A percentile compares a stretch with the other conserved stretches of the same genome.
phyloP scores from a whole-genome alignment of 35 echinoderm and acorn worm species.

The Lytechinus pictus region DNA sequence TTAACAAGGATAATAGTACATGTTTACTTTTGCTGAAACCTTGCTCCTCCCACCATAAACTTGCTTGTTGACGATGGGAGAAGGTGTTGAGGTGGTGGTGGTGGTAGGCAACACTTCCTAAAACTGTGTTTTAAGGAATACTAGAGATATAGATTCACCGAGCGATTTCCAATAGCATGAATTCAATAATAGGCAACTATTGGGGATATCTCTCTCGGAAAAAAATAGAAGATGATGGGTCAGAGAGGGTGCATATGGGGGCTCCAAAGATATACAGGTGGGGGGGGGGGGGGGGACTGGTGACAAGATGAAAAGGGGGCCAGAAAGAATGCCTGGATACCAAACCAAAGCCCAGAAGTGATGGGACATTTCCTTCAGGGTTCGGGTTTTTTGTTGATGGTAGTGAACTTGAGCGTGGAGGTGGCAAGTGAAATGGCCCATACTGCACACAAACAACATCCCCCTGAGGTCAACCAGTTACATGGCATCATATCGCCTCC shows the following conservation, averaged over 20 bases:
- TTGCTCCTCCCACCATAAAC: too few relatives aligned
- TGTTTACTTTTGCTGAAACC: too few relatives aligned
- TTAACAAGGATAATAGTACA: too few relatives aligned
- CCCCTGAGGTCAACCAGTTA: constrained; percentile 19
- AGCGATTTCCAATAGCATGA: not conserved
- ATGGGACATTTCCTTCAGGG: not conserved
- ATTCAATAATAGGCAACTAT: not conserved
- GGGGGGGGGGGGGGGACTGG: not conserved
- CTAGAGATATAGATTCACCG: not conserved
- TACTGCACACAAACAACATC: constrained; percentile 47
- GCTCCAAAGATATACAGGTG: not conserved
- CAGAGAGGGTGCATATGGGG: too few relatives aligned
- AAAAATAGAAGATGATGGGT: not conserved
- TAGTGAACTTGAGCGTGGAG: constrained; percentile 54
- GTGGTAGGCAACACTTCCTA: not conserved
- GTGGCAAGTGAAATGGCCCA: constrained; percentile 53
- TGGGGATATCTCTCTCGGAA: not conserved
- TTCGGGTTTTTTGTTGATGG: constrained; percentile 25
- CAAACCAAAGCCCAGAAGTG: not conserved
- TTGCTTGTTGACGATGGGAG: too few relatives aligned
- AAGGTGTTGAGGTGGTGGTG: not conserved
- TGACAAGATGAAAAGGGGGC: not conserved
- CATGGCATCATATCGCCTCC: constrained; percentile 13
- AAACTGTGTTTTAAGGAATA: not conserved
- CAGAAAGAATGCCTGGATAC: not conserved